Conservation (phyloP, 2,797 vertebrate species). For the Enteromius treurensis region DNA sequence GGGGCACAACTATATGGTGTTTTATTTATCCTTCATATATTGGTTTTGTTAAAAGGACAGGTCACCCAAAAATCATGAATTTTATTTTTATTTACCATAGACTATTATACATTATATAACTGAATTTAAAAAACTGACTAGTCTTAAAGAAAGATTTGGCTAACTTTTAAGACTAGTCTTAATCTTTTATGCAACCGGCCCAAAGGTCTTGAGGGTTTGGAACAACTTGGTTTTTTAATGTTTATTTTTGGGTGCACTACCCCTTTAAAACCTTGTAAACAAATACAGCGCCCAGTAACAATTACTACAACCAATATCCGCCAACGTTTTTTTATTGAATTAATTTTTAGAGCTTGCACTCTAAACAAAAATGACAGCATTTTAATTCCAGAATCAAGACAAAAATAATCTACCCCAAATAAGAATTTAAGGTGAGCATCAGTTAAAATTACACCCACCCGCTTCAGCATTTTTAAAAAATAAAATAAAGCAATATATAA, state of each 20-base stretch:
- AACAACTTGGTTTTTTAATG: too few relatives aligned
- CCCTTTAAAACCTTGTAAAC: background rate
- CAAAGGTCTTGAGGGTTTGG: too few relatives aligned
- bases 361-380: constrained; percentile 71
- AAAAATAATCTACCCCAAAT: constrained; percentile 80
- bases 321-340: constrained; percentile 30
- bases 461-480: constrained; percentile 25
- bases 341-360: constrained; percentile 3
- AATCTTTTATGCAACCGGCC: too few relatives aligned
- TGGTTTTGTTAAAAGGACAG: too few relatives aligned
- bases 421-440: constrained; percentile 66
- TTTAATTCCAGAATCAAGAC: constrained; percentile 76
- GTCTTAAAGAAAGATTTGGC: too few relatives aligned
- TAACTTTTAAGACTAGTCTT: too few relatives aligned
- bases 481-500: constrained; percentile 62
- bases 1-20: too few relatives aligned
- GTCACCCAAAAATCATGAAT: too few relatives aligned
- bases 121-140: too few relatives aligned
- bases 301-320: background rate
- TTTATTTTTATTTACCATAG: too few relatives aligned
- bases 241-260: background rate
- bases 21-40: too few relatives aligned
- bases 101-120: too few relatives aligned
- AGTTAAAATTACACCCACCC: constrained; percentile 19
- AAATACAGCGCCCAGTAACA: background rate